Base-by-base conservation (phyloP, 1,140 invertebrate genomes). In the Drosophila paulistorum region DNA sequence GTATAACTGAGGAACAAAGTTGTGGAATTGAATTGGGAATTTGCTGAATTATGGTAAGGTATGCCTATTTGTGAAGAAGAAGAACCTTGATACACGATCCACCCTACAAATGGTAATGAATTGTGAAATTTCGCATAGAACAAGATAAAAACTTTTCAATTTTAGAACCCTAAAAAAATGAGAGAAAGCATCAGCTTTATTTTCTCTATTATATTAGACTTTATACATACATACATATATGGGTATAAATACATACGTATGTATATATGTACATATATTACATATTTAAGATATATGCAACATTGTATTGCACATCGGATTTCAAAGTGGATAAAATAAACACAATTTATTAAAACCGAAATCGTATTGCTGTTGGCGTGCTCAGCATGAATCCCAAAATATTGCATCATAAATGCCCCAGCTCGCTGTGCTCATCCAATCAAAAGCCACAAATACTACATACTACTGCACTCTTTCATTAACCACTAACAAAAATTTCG, bases 321-420 rank as follows among this genome's bases (percentile, higher is more conserved):
- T 33, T 48, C 14, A 7, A 2, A 20, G 17, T 20, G 17, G 7
- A 10, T 51, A 51, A 51, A 51, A 51, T 51, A 51, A 51, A 51
- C 45, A 51, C 51, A 60, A 74, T 73, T 33, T 54, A 71, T 26
- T 20, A 41, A 70, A 71, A 51, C 45, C 20, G 17, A 51, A 51
- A 51, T 51, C 45, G 45, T 51, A 51, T 51, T 23, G 45, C 45
- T 23, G 17, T 23, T 51, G 45, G 45, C 45, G 45, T n/a, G 45
- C 45, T 51, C 45, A 51, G 45, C 45, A 11, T 51, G 45, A 14
- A 51, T 51, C 20, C 45, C 17, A 11, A 51, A 51, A 51, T 51
- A 51, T 51, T 51, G 17, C 45, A 51, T 51, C 45, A 51, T 51
- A 51, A 51, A 20, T 51, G 45, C 17, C 20, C 17, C 17, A 10